These are phyloP conservation scores for Mesorhabditis belari DNA, from an alignment of 2,888 invertebrate species.

Conservation along the genomic window DNA sequence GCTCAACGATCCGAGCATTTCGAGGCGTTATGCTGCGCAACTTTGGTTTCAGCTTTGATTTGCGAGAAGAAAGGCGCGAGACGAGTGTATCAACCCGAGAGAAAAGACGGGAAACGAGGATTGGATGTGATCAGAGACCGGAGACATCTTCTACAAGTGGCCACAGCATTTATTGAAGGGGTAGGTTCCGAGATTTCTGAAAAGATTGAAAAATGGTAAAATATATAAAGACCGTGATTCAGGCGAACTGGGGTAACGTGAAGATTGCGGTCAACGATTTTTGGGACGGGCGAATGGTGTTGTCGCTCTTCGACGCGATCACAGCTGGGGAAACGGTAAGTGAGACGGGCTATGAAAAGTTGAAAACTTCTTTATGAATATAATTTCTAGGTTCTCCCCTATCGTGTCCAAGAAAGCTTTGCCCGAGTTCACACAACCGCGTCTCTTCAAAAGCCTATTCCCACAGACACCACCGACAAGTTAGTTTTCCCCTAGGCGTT, in stretches of 20 bases:
- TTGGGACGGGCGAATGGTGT: conserved; percentile 50
- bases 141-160: conserved; percentile 29
- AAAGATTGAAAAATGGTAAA: conserved; percentile 2
- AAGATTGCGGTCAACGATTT: conserved; percentile 27
- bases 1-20: conserved; percentile 32
- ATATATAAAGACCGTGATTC: not conserved
- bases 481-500: conserved; percentile 36
- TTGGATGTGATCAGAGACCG: conserved; percentile 17
- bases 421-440: conserved; percentile 36
- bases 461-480: conserved; percentile 42
- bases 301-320: conserved; percentile 34
- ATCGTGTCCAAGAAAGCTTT: conserved; percentile 46
- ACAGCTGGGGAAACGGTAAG: conserved; percentile 16
- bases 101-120: conserved; percentile 19
- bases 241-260: not conserved
- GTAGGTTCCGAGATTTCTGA: conserved; percentile 10
- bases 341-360: not conserved
- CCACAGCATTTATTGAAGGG: conserved; percentile 24
- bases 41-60: conserved; percentile 40
- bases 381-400: conserved; percentile 31
- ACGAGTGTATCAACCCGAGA: conserved; percentile 20
- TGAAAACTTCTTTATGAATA: too few species aligned
- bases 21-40: conserved; percentile 39
- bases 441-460: conserved; percentile 36
- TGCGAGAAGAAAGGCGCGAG: conserved; percentile 29